A percentile compares a stretch with the other conserved stretches of the same genome.
Conservation (phyloP, 2,113 vertebrate species). For the Mohoua ochrocephala region DNA sequence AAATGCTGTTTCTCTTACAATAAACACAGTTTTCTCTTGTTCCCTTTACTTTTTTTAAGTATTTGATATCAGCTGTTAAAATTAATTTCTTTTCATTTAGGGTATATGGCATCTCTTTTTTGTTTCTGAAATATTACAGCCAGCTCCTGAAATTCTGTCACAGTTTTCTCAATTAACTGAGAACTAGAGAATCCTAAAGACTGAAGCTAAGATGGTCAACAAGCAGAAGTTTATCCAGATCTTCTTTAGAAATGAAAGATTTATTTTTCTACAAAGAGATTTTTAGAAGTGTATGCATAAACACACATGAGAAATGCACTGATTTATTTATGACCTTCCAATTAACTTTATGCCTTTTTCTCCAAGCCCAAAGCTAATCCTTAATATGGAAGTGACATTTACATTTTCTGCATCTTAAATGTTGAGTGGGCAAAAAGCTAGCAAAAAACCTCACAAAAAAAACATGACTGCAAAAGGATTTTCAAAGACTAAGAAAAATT, state of each 20-base stretch:
- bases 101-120: neutral
- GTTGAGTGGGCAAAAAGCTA: neutral
- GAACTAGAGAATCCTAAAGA: neutral
- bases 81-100: neutral
- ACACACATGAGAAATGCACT: neutral
- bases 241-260: neutral
- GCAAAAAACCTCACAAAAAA: neutral
- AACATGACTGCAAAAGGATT: neutral
- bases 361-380: neutral
- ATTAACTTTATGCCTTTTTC: neutral
- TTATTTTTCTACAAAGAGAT: neutral
- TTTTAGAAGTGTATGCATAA: neutral
- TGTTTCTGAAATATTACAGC: neutral
- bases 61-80: neutral
- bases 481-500: neutral
- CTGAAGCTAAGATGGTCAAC: neutral
- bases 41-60: neutral
- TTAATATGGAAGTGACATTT: conserved; percentile 18
- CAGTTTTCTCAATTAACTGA: neutral
- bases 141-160: neutral
- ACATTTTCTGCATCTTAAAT: neutral
- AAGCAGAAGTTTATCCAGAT: neutral
- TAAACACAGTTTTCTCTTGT: neutral
- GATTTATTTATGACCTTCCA: neutral
- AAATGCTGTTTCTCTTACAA: neutral